Evolutionary conservation across 1,140 invertebrate genomes (phyloP).

Genomic region (Tetramorium alpestre): DNA sequence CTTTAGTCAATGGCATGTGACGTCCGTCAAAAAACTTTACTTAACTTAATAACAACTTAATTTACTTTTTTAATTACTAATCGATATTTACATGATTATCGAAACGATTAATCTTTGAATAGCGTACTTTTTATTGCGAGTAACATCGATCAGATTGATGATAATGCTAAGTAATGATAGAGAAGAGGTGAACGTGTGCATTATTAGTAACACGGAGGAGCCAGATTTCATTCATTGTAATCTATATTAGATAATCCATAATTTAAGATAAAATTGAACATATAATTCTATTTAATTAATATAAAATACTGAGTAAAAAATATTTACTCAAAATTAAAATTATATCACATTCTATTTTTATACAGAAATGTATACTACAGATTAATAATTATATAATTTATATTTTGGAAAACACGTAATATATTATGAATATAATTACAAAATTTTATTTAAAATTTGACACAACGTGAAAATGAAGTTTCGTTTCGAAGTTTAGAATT

Average conservation of each 20-base stretch:
- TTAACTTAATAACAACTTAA: neutral
- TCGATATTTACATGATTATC: slow-evolving; percentile 15
- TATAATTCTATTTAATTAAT: neutral
- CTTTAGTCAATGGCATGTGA: slow-evolving; percentile 16
- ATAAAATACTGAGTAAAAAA: neutral
- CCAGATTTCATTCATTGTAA: neutral
- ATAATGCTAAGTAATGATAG: slow-evolving; percentile 4
- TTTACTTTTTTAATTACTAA: slow-evolving; percentile 7
- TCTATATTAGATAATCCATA: slow-evolving; percentile 14
- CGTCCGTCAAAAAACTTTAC: neutral
- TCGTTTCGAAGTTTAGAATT: neutral
- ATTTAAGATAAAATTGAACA: neutral
- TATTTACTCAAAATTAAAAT: neutral
- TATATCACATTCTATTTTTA: neutral
- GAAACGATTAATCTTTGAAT: neutral
- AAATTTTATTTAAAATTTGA: neutral
- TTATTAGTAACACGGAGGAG: slow-evolving; percentile 31
- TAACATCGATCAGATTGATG: slow-evolving; percentile 1
- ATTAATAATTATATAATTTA: neutral
- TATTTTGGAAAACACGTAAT: neutral
- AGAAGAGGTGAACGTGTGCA: slow-evolving; percentile 17
- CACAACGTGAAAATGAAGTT: neutral
- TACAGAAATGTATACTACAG: too few species aligned
- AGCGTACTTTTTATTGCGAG: neutral
- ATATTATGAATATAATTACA: neutral